A percentile compares a stretch with the other conserved stretches of the same genome.
phyloP scores from a whole-genome alignment of 2,888 invertebrate species.

The Dolomedes plantarius region DNA sequence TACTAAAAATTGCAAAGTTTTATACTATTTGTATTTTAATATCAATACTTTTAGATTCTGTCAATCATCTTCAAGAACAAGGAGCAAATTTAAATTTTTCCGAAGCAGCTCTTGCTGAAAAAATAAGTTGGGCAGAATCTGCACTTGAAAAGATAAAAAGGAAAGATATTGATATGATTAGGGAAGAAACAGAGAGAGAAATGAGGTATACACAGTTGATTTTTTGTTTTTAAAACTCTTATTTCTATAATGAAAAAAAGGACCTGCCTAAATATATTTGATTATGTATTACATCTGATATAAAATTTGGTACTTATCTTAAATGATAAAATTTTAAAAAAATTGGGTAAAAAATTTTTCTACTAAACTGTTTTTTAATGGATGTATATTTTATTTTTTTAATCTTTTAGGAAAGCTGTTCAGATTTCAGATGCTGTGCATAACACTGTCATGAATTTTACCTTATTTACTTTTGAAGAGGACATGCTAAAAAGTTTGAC shows the following conservation, averaged over 20 bases:
- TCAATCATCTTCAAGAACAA: constrained; percentile 43
- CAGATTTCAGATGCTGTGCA: constrained; percentile 73
- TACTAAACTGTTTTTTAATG: no score
- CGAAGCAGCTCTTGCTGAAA: constrained; percentile 36
- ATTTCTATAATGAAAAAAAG: neutral
- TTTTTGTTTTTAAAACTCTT: no score
- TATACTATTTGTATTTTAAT: no score
- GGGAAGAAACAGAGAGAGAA: constrained; percentile 64
- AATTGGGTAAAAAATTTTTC: no score
- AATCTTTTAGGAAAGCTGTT: constrained; percentile 74
- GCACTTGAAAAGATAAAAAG: constrained; percentile 36
- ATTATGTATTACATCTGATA: no score
- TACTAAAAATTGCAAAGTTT: no score
- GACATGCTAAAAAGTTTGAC: constrained; percentile 66
- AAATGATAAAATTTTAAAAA: no score
- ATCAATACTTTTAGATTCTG: constrained; percentile 40
- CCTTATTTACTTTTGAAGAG: constrained; percentile 52
- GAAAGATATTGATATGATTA: constrained; percentile 44
- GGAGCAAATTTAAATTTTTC: constrained; percentile 60
- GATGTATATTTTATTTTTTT: no score
- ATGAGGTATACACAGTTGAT: constrained; percentile 64
- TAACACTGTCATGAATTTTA: constrained; percentile 72
- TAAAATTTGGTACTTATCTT: no score
- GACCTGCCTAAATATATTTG: no score
- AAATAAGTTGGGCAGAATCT: constrained; percentile 37